Percentiles rank a stretch among this genome's conserved stretches.
phyloP scores from a whole-genome alignment of 2,888 invertebrate genomes.

The Branchipolynoe longqiensis region DNA sequence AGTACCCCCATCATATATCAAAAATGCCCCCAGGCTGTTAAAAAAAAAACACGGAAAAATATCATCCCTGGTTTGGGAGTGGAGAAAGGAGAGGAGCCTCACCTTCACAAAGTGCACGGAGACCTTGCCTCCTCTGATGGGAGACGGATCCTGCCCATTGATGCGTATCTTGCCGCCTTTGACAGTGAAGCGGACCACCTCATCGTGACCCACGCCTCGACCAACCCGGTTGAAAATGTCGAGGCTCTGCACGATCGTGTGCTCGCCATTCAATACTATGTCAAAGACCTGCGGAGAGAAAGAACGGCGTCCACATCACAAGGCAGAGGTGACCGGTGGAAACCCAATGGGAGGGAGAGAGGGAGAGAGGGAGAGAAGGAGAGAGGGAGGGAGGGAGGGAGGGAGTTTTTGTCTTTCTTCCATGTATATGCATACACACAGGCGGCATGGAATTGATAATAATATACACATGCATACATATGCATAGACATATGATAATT shows the following conservation, averaged over 20 bases:
- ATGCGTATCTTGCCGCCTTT: slow-evolving; percentile 88
- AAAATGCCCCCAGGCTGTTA: too few relatives aligned
- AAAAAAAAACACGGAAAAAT: not conserved
- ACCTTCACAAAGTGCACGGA: slow-evolving; percentile 82
- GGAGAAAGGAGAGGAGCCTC: slow-evolving; percentile 13
- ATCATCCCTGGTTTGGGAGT: not conserved
- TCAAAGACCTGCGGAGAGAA: slow-evolving; percentile 88
- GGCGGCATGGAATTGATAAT: too few relatives aligned
- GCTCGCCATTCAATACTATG: slow-evolving; percentile 95
- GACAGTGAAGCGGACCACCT: slow-evolving; percentile 93
- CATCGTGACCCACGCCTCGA: slow-evolving; percentile 96
- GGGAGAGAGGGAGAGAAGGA: too few relatives aligned
- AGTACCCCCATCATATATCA: too few relatives aligned
- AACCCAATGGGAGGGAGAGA: too few relatives aligned
- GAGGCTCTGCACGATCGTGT: slow-evolving; percentile 93
- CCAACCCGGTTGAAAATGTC: slow-evolving; percentile 95
- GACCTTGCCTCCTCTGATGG: slow-evolving; percentile 76
- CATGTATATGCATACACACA: too few relatives aligned
- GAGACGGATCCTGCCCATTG: slow-evolving; percentile 80
- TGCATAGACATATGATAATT: too few relatives aligned
- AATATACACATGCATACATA: too few relatives aligned
- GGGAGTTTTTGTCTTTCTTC: too few relatives aligned
- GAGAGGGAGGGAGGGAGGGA: too few relatives aligned
- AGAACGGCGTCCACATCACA: too few relatives aligned
- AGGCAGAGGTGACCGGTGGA: too few relatives aligned